A percentile compares a stretch with the other conserved stretches of the same genome.
phyloP scores from a whole-genome alignment of 2,888 invertebrate species.

The Clitarchus hookeri region DNA sequence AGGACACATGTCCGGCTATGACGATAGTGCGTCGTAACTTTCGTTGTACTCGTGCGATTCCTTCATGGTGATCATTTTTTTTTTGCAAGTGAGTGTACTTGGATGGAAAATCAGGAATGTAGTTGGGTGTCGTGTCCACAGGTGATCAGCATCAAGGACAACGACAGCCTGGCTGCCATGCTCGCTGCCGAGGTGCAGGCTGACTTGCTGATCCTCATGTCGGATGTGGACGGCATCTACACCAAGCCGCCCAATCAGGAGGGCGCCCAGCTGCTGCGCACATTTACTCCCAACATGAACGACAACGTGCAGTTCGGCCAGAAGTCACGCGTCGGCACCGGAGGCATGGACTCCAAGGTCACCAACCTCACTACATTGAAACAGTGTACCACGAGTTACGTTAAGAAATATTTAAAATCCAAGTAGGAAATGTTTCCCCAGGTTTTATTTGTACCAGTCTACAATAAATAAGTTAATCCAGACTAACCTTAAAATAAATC shows the following conservation, averaged over 20 bases:
- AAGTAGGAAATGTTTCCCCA: no score
- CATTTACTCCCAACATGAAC: constrained; percentile 83
- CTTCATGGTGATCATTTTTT: no score
- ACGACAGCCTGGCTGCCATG: constrained; percentile 96
- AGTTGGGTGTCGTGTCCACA: constrained; percentile 49
- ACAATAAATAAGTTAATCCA: no score
- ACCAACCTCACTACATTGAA: background rate
- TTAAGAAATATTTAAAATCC: no score
- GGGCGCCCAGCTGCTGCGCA: constrained; percentile 90
- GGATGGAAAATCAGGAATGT: no score
- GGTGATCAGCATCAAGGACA: constrained; percentile 93
- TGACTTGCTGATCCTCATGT: constrained; percentile 95
- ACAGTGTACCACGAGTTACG: no score
- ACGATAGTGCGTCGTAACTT: no score
- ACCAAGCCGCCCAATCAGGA: constrained; percentile 94
- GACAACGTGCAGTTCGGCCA: constrained; percentile 85
- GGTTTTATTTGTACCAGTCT: no score
- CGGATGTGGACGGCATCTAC: constrained; percentile 98
- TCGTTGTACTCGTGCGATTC: no score
- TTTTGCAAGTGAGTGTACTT: no score
- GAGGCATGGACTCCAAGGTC: constrained; percentile 98
- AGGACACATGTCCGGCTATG: no score
- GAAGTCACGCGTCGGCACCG: constrained; percentile 90
- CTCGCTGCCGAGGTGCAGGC: constrained; percentile 91
- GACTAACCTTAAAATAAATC: no score